Base-by-base conservation (phyloP, 2,797 vertebrate species). In the Sarcophilus harrisii region DNA sequence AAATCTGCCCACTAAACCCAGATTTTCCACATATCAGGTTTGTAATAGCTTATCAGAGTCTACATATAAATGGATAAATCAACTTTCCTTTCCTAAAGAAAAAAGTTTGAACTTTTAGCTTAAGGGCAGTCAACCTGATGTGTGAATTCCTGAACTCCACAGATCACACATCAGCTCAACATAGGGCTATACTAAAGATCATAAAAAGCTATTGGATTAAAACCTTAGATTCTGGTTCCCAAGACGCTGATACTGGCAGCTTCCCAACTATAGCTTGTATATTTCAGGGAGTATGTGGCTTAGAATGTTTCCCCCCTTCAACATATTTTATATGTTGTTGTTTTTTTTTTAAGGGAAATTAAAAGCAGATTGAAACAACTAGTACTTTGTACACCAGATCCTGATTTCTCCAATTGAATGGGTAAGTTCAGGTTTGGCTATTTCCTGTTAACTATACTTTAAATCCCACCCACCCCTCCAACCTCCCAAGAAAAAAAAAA, bases 391-490 rank as follows among this genome's bases (percentile, higher is more conserved):
- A 90, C 32, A 87, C 18, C 91, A 91, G 58, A 90, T 93, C 91
- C 57, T 59, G 92, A 94, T 62, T 95, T 89, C 29, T 55, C 93
- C 89, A 4, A 96, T 94, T 32, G 38, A 96, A 97, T 11, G 18
- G 92, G 90, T 96, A 81, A 96, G 95, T 91, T 97, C 91, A 97
- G 92, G 96, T 14, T 66, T 54, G 94, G 91, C 90, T 45, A 94
- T 93, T 97, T 97, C 96, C 93, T 96, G 59, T 91, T 96, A 96
- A 98, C 97, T 87, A 38, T 87, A 87, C 38, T 87, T 87, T 81
- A 45, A 81, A 73, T 73, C 73, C 18, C 73, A 4, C 24, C 58
- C 58, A 24, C 73, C 73, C 73, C 73, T 73, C 38, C 38, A 45
- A 45, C 38, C 9, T 45, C 38, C 73, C 38, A 81, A 45, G 38